Base-by-base conservation (phyloP, 64 coral and sea anemone species). In the Dendronephthya gigantea region DNA sequence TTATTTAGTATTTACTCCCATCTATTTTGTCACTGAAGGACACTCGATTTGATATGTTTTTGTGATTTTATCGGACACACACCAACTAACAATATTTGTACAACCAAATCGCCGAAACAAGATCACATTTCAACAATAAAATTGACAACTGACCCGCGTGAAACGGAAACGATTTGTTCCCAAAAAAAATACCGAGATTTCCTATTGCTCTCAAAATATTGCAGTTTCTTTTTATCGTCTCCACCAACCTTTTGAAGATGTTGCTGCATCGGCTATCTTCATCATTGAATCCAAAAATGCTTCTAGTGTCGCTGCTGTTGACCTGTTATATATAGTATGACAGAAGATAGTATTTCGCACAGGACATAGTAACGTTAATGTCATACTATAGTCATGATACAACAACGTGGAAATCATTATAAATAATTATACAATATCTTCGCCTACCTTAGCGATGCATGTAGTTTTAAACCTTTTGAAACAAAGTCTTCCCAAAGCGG, bases 401-500 rank as follows among this genome's bases (percentile, higher is more conserved):
- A 19, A 62, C 25, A n/a, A 13, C 25, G 17, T 27, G 6, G 7
- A 62, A 62, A 62, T 19, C 25, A 62, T 23, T 23, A 62, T 7
- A 27, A n/a, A 62, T 17, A 45, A 4, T 45, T 45, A 45, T 45
- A 45, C 11, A 45, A 45, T 45, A 4, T 45, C 22, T 66, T 66
- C 58, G 3, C 58, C 6, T 79, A 79, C 72, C 72, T 79, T 79
- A 79, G 37, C 36, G 72, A 79, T 15, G 72, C 72, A 79, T 79
- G 72, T 29, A 79, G 72, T 34, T 79, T 79, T 79, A 79, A 79
- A 34, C 72, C 72, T 79, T 79, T 79, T 36, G 72, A 79, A 79
- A 79, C 72, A 39, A 79, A 79, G 36, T 79, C 72, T 19, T 79
- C 72, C 72, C 72, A 79, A 9, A 79, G 29, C 72, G 72, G 72